A percentile compares a stretch with the other conserved stretches of the same genome.
Conservation (phyloP, 2,888 invertebrate species). For the Mesochorus sp. region DNA sequence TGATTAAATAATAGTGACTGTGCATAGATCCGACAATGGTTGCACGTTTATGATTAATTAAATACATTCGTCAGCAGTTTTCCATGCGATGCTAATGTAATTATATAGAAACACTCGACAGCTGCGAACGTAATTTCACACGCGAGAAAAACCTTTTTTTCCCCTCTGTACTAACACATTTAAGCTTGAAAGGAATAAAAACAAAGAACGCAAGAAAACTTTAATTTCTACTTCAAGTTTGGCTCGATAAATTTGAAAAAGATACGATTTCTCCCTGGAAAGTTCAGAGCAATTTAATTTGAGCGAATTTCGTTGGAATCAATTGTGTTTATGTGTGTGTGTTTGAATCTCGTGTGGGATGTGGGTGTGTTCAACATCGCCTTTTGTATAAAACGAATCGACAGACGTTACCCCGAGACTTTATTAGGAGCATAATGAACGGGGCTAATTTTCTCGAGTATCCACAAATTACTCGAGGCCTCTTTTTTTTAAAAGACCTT, state of each 20-base stretch:
- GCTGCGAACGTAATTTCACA: constrained; percentile 13
- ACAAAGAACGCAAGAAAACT: not conserved
- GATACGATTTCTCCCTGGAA: constrained; percentile 8
- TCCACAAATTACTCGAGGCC: constrained; percentile 52
- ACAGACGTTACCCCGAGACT: constrained; percentile 4
- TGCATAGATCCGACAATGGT: not conserved
- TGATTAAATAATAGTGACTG: constrained; percentile 9
- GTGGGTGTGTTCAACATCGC: not conserved
- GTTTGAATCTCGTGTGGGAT: constrained; percentile 7
- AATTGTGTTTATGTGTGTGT: constrained; percentile 31
- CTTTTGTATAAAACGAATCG: constrained; percentile 29
- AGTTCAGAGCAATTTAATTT: not conserved
- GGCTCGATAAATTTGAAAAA: not conserved
- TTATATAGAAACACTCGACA: not conserved
- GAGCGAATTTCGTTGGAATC: constrained; percentile 4
- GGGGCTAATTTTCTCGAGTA: constrained; percentile 39
- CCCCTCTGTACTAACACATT: not conserved
- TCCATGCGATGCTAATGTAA: not conserved
- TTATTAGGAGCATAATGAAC: constrained; percentile 13
- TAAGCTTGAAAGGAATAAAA: not conserved
- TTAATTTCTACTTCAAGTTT: not conserved
- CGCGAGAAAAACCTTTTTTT: constrained; percentile 23
- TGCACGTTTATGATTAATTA: constrained; percentile 14
- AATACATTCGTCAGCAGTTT: constrained; percentile 40
- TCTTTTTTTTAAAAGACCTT: constrained; percentile 30